phyloP scores from a whole-genome alignment of 2,113 vertebrate species.

The Rhodinocichla rosea region DNA sequence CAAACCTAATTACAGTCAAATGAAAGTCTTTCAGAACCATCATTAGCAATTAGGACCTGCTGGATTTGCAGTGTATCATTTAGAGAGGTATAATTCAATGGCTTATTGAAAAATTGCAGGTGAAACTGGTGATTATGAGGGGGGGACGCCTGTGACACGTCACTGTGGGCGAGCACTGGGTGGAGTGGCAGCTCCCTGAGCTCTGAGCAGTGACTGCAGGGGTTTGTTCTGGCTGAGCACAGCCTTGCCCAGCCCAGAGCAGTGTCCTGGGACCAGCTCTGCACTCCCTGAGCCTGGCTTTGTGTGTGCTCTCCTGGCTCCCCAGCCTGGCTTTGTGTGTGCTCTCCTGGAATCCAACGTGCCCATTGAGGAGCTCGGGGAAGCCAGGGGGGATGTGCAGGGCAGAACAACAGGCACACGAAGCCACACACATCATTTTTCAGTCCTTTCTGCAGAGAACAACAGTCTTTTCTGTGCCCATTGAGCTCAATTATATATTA shows the following conservation, averaged over 20 bases:
- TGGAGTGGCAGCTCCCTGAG: constrained; percentile 4
- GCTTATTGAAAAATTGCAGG: constrained; percentile 57
- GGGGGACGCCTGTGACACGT: neutral
- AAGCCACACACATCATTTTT: neutral
- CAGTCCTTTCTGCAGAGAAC: neutral
- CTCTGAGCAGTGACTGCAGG: neutral
- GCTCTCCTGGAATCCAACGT: neutral
- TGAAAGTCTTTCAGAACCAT: constrained; percentile 63
- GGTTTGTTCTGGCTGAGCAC: neutral
- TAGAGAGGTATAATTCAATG: constrained; percentile 52
- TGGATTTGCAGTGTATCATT: constrained; percentile 45
- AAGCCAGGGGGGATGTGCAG: neutral
- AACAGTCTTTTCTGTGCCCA: neutral
- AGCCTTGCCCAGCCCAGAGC: neutral
- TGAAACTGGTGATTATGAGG: constrained; percentile 50
- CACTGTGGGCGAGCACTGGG: neutral
- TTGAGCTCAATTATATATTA: constrained; percentile 16
- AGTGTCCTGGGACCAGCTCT: neutral
- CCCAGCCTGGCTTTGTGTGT: neutral
- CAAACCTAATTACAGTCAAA: constrained; percentile 67
- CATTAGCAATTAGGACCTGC: constrained; percentile 59
- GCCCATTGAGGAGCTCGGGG: neutral
- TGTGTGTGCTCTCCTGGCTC: no score
- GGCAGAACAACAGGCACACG: accelerated
- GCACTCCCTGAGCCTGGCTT: neutral